Base-by-base conservation (phyloP, 2,888 invertebrate genomes). In the Sisyra terminalis region DNA sequence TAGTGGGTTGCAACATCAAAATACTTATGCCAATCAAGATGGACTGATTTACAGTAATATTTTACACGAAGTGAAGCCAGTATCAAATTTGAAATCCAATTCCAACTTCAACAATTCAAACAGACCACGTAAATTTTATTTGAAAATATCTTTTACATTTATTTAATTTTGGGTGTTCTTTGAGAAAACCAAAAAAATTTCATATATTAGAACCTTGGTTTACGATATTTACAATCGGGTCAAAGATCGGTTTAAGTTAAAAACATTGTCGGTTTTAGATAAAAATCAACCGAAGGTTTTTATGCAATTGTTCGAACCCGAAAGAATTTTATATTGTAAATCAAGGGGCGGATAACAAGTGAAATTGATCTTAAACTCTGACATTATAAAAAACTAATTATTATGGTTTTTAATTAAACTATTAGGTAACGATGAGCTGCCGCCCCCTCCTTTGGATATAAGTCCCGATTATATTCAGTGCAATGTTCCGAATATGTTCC, bases 401-500 rank as follows among this genome's bases (percentile, higher is more conserved):
- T n/a, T n/a, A n/a, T n/a, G n/a, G n/a, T n/a, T n/a, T n/a, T n/a
- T n/a, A n/a, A n/a, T n/a, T n/a, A n/a, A n/a, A n/a, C n/a, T n/a
- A n/a, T 35, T 36, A 41, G 39, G 50, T 52, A 55, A 58, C 59
- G 74, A 73, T 52, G 72, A 74, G 52, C 60, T 77, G 48, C 78
- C 79, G 3, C 65, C 66, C 8, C 73, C 73, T 29, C 74, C 74
- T 1, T 59, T 69, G n/a, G 62, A 64, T 39, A 63, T 66, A 46
- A 65, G 69, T 18, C 61, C 67, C 1, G 65, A 65, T 43, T 66
- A 65, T 46, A 58, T 50, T 39, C 63, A 64, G 16, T 64, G 60
- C 46, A 55, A 57, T 18, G 60, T 65, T 15, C 64, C 64, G 44
- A 64, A 62, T 1, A 51, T 63, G 11, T 61, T 65, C 6, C 69